Conservation (phyloP, 1,140 invertebrate genomes). For the Temnothorax nylanderi region DNA sequence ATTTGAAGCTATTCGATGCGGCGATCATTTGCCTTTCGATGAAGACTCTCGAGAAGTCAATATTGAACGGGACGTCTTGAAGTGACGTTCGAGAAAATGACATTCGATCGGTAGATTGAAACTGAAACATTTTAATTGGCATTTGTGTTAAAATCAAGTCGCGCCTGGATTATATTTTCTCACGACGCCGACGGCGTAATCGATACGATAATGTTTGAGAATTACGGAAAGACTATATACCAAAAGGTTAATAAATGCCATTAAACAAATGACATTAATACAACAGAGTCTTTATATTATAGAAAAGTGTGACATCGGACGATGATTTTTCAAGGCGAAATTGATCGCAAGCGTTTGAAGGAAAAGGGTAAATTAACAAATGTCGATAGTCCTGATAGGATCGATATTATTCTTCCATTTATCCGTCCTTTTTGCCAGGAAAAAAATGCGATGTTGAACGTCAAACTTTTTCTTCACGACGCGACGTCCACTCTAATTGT, state of each 20-base stretch:
- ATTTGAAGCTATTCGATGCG: conserved; percentile 18
- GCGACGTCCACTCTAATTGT: background rate
- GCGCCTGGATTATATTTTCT: background rate
- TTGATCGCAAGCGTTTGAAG: background rate
- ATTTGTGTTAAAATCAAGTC: conserved; percentile 51
- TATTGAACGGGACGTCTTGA: conserved; percentile 12
- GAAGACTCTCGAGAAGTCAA: conserved; percentile 28
- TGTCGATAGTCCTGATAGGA: background rate
- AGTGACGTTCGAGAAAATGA: conserved; percentile 42
- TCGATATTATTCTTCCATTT: conserved; percentile 9
- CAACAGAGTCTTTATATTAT: background rate
- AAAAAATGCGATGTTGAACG: conserved; percentile 14
- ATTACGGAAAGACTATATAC: background rate
- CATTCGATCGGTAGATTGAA: background rate
- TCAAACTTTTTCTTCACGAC: background rate
- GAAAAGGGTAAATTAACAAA: background rate
- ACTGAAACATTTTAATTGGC: conserved; percentile 47
- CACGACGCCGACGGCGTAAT: background rate
- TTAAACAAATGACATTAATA: background rate
- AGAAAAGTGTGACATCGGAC: background rate
- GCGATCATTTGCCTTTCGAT: conserved; percentile 31
- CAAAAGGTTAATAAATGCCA: background rate
- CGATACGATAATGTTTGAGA: background rate
- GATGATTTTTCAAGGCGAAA: background rate
- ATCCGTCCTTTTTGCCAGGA: background rate